phyloP scores from a whole-genome alignment of 2,797 vertebrate species.

The Champsocephalus esox region DNA sequence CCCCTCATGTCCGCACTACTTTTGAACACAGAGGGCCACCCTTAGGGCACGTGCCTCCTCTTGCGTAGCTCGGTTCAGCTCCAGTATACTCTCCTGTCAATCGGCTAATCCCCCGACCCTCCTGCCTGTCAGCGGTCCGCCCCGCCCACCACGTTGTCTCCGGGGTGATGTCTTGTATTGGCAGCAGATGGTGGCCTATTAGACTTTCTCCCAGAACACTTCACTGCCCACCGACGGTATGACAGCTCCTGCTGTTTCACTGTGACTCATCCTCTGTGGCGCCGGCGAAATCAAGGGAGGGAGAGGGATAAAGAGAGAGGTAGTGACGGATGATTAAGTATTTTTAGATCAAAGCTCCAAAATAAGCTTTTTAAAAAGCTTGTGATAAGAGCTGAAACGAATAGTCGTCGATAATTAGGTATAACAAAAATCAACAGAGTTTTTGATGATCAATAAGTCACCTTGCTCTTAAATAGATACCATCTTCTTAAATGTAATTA shows the following conservation, averaged over 20 bases:
- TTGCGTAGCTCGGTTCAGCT: constrained; percentile 52
- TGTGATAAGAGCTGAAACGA: not conserved
- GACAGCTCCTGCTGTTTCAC: constrained; percentile 66
- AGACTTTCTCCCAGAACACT: constrained; percentile 61
- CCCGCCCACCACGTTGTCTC: constrained; percentile 51
- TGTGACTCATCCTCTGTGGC: constrained; percentile 75
- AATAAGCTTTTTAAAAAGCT: not conserved
- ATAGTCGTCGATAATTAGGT: not conserved
- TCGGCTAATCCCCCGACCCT: constrained; percentile 68
- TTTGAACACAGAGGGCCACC: too few species aligned
- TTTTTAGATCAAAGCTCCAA: not conserved
- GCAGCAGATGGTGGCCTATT: constrained; percentile 81
- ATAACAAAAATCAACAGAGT: too few species aligned
- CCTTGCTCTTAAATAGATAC: not conserved
- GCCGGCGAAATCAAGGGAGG: constrained; percentile 51
- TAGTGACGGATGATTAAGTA: not conserved
- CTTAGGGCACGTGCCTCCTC: constrained; percentile 25
- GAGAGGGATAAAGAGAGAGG: constrained; percentile 11
- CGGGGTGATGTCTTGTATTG: constrained; percentile 61
- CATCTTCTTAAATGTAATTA: not conserved
- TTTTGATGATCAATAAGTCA: constrained; percentile 4
- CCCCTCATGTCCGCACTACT: too few species aligned
- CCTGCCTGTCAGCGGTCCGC: constrained; percentile 51
- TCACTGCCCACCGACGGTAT: constrained; percentile 63
- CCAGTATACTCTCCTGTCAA: constrained; percentile 62